phyloP scores from a whole-genome alignment of 2,888 invertebrate genomes.

The Heterodera filipjevi region DNA sequence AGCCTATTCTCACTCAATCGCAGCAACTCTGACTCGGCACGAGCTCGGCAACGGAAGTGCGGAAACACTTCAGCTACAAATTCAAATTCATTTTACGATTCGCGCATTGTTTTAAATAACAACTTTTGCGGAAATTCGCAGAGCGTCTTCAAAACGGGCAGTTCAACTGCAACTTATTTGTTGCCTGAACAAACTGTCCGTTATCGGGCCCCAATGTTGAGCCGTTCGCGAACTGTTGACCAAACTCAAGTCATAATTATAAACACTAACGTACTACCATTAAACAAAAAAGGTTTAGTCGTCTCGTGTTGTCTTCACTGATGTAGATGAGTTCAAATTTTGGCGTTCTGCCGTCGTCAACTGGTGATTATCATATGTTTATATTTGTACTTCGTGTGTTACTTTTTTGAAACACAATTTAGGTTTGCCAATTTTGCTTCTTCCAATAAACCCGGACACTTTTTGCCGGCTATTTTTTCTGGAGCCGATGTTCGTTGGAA shows the following conservation, averaged over 20 bases:
- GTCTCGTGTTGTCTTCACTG: constrained; percentile 21
- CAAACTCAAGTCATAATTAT: not conserved
- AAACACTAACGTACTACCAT: too few species aligned
- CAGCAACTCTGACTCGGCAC: constrained; percentile 13
- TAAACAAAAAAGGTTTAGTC: not conserved
- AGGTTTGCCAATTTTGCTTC: constrained; percentile 20
- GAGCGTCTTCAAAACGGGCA: not conserved
- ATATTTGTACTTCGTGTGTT: not conserved
- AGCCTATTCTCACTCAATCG: constrained; percentile 19
- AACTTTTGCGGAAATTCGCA: not conserved
- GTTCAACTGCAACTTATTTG: not conserved
- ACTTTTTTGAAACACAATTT: not conserved
- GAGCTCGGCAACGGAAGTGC: not conserved
- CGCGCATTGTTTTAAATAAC: not conserved
- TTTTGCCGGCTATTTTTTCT: constrained; percentile 18
- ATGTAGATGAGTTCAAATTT: constrained; percentile 34
- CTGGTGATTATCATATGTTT: not conserved
- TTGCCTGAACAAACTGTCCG: not conserved
- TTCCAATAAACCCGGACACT: not conserved
- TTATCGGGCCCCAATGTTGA: not conserved
- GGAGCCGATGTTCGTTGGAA: constrained; percentile 37
- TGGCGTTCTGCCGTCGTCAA: constrained; percentile 31
- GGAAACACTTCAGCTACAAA: not conserved
- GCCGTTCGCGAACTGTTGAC: not conserved
- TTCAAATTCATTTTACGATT: constrained; percentile 5